A percentile compares a stretch with the other conserved stretches of the same genome.
Evolutionary conservation across 1,140 invertebrate genomes (phyloP).

Genomic region (Zaprionus ornatus): DNA sequence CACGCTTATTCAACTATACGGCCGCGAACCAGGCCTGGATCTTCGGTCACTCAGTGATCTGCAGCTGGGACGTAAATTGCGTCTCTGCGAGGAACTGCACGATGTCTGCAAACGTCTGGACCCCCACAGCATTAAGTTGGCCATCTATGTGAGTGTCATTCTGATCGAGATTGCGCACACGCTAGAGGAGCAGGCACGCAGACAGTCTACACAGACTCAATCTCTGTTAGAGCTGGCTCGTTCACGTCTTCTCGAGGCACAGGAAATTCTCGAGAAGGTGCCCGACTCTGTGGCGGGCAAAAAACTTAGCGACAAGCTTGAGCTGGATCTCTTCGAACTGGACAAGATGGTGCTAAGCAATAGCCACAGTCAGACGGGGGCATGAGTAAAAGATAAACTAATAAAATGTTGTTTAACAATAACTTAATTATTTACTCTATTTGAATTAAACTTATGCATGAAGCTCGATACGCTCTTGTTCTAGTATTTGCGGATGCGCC

Average conservation of each 20-base stretch:
- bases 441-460: slow-evolving; percentile 24
- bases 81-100: slow-evolving; percentile 88
- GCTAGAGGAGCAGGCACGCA: slow-evolving; percentile 85
- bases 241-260: slow-evolving; percentile 59
- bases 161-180: slow-evolving; percentile 88
- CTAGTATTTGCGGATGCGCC: slow-evolving; percentile 85
- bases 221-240: slow-evolving; percentile 32
- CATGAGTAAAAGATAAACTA: slow-evolving; percentile 9
- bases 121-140: slow-evolving; percentile 88
- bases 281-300: slow-evolving; percentile 69
- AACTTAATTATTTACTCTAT: neutral
- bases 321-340: slow-evolving; percentile 55
- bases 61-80: slow-evolving; percentile 87
- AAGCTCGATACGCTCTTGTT: slow-evolving; percentile 69
- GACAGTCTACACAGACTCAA: slow-evolving; percentile 66
- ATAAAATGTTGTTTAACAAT: slow-evolving; percentile 16
- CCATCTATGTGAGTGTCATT: slow-evolving; percentile 89
- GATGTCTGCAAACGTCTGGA: slow-evolving; percentile 87
- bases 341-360: slow-evolving; percentile 52
- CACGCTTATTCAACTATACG: slow-evolving; percentile 91
- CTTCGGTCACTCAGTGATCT: slow-evolving; percentile 85
- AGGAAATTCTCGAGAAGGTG: slow-evolving; percentile 67
- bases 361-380: slow-evolving; percentile 11
- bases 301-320: slow-evolving; percentile 67
- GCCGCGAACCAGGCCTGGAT: slow-evolving; percentile 86